Percentiles rank a stretch among this genome's conserved stretches.
Evolutionary conservation across 1,140 invertebrate species (phyloP).

Genomic region (Coelopa frigida): DNA sequence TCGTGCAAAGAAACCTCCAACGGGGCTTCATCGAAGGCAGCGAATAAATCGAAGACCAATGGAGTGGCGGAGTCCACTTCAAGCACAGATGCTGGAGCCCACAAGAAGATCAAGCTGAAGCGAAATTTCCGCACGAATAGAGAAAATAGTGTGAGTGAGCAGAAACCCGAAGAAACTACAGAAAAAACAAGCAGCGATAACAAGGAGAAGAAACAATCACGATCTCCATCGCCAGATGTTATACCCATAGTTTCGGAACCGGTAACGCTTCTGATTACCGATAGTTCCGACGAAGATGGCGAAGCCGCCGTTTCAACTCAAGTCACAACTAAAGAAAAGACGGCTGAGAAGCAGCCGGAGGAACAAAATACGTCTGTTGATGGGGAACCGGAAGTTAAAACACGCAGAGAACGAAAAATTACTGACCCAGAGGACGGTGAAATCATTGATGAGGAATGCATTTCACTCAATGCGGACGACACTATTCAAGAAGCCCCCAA

Average conservation of each 20-base stretch:
- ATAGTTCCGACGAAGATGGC: constrained; percentile 35
- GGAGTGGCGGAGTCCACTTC: background rate
- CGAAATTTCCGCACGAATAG: constrained; percentile 43
- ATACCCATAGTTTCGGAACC: constrained; percentile 37
- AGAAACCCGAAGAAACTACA: background rate
- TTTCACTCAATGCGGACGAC: too few species aligned
- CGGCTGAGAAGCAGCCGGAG: background rate
- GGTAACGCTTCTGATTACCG: constrained; percentile 37
- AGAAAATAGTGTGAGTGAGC: constrained; percentile 30
- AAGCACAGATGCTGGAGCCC: constrained; percentile 11
- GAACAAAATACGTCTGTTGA: background rate
- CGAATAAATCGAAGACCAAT: too few species aligned
- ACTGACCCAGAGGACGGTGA: constrained; percentile 35
- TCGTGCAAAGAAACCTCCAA: background rate
- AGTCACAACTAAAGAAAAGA: background rate
- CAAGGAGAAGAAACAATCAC: constrained; percentile 18
- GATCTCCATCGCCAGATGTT: constrained; percentile 39
- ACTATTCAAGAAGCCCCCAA: background rate
- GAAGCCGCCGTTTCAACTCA: constrained; percentile 11
- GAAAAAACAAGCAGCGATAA: background rate
- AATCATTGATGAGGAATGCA: constrained; percentile 2
- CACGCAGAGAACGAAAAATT: constrained; percentile 15
- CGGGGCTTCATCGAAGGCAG: background rate
- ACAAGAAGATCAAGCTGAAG: constrained; percentile 43
- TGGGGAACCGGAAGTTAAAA: too few species aligned